A percentile compares a stretch with the other conserved stretches of the same genome.
Conservation (phyloP, 2,113 vertebrate genomes). For the Apodemus sylvaticus region DNA sequence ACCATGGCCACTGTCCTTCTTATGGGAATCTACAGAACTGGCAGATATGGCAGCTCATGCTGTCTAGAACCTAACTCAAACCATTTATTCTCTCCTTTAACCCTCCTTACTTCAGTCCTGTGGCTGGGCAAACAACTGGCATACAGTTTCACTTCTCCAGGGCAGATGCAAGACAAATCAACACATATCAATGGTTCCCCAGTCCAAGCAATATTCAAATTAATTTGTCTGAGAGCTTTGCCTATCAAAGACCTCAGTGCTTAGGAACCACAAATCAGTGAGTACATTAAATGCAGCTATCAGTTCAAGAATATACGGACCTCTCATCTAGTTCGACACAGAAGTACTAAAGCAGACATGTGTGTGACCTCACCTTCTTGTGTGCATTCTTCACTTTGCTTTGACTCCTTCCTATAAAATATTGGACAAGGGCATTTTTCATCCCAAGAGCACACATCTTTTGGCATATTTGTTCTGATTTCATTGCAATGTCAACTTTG, state of each 20-base stretch:
- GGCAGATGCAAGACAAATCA: neutral
- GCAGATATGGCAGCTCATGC: neutral
- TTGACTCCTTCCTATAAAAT: neutral
- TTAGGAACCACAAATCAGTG: neutral
- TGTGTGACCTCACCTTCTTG: neutral
- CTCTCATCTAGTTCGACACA: neutral
- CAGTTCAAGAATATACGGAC: neutral
- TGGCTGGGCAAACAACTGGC: too few relatives aligned
- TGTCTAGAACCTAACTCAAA: too few relatives aligned
- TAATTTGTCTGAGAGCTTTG: neutral
- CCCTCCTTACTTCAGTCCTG: neutral
- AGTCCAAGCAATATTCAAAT: neutral
- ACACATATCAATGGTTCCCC: accelerated
- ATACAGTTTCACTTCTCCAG: neutral
- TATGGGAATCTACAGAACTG: neutral
- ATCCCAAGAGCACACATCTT: neutral
- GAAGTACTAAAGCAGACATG: neutral
- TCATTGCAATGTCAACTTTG: slow-evolving; percentile 36
- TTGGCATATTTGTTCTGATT: slow-evolving; percentile 15
- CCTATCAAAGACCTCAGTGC: neutral
- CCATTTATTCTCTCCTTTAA: accelerated
- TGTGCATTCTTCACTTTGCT: neutral
- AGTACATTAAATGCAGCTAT: neutral
- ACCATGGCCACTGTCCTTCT: neutral
- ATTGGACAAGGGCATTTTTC: neutral